phyloP scores from a whole-genome alignment of 2,113 vertebrate species.

The Orcinus orca region DNA sequence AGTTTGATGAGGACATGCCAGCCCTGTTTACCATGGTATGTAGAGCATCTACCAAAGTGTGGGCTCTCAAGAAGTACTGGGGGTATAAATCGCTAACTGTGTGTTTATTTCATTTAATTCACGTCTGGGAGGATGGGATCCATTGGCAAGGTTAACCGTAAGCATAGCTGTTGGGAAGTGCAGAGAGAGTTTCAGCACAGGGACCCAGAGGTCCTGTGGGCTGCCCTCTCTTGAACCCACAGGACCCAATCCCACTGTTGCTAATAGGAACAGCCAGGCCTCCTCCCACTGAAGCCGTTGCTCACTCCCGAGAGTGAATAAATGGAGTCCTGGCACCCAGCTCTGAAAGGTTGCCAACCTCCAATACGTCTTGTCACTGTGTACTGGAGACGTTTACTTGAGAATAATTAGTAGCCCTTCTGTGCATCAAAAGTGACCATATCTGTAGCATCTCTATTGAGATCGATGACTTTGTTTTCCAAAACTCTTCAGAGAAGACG shows the following conservation, averaged over 20 bases:
- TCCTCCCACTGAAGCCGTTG: constrained; percentile 32
- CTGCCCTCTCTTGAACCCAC: background rate
- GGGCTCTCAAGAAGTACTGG: background rate
- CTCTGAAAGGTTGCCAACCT: constrained; percentile 54
- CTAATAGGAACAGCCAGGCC: background rate
- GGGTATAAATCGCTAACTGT: background rate
- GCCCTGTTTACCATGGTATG: background rate
- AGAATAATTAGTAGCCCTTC: constrained; percentile 53
- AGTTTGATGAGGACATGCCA: constrained; percentile 9
- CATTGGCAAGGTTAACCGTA: background rate
- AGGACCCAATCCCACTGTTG: background rate
- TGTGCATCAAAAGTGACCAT: constrained; percentile 52
- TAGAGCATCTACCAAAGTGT: background rate
- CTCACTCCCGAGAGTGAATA: constrained; percentile 19
- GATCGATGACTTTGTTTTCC: constrained; percentile 10
- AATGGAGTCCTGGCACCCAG: constrained; percentile 10
- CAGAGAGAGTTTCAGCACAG: background rate
- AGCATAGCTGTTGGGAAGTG: background rate
- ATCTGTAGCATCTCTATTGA: constrained; percentile 8
- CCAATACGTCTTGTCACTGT: constrained; percentile 31
- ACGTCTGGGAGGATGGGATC: background rate
- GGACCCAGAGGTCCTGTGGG: background rate
- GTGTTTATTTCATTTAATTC: constrained; percentile 39
- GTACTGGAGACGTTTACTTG: constrained; percentile 32
- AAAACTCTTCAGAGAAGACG: constrained; percentile 11